Percentiles rank a stretch among this genome's conserved stretches.
Evolutionary conservation across 2,797 vertebrate genomes (phyloP).

Genomic region (Pseudomugil tenellus): DNA sequence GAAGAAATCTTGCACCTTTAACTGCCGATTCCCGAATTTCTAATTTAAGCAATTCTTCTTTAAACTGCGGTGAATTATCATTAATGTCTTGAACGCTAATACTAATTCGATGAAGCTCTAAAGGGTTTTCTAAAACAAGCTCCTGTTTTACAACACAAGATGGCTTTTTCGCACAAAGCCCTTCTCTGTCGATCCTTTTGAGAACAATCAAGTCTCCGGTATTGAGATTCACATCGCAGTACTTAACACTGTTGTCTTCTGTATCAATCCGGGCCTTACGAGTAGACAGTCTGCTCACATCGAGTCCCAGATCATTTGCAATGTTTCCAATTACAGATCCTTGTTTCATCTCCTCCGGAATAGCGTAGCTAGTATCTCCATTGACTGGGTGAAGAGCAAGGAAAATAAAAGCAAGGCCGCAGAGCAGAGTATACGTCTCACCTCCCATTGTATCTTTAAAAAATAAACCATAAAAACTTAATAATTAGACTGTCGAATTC

Average conservation of each 20-base stretch:
- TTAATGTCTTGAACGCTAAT: constrained; percentile 79
- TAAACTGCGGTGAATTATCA: constrained; percentile 80
- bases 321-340: constrained; percentile 66
- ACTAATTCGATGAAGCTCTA: too few relatives aligned
- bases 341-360: constrained; percentile 61
- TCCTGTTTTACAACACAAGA: too few relatives aligned
- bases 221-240: too few relatives aligned
- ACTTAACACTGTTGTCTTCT: not conserved
- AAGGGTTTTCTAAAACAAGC: too few relatives aligned
- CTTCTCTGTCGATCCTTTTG: too few relatives aligned
- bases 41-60: constrained; percentile 33
- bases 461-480: too few relatives aligned
- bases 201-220: too few relatives aligned
- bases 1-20: constrained; percentile 52
- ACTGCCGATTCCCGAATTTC: constrained; percentile 54
- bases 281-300: constrained; percentile 29
- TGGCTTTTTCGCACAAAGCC: too few relatives aligned
- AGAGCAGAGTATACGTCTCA: not conserved
- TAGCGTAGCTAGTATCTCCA: constrained; percentile 54
- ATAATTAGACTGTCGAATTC: too few relatives aligned
- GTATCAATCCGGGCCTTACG: constrained; percentile 61
- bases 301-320: constrained; percentile 55
- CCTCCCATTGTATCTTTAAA: constrained; percentile 35
- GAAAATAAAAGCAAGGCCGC: constrained; percentile 23
- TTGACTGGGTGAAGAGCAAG: constrained; percentile 29